Percentiles rank a stretch among this genome's conserved stretches.
Evolutionary conservation across 2,113 vertebrate genomes (phyloP).

Genomic region (Entelurus aequoreus): DNA sequence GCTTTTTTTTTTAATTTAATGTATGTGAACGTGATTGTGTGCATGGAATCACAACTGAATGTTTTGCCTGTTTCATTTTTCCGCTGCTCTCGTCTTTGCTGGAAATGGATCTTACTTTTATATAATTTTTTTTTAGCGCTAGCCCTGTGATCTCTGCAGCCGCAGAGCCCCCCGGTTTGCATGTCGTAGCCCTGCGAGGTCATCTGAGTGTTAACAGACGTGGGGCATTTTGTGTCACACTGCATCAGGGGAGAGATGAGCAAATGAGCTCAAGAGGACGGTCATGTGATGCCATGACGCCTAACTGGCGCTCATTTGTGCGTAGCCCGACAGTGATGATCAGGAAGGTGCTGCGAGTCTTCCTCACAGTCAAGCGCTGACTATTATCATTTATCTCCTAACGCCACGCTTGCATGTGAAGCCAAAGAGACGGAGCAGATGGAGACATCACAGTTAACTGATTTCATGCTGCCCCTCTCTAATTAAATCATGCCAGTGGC

Average conservation of each 20-base stretch:
- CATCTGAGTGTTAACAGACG: constrained; percentile 38
- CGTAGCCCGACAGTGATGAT: constrained; percentile 29
- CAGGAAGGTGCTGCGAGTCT: constrained; percentile 29
- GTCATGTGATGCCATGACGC: constrained; percentile 35
- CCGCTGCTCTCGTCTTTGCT: constrained; percentile 9
- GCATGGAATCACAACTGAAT: constrained; percentile 1
- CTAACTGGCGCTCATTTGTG: constrained; percentile 44
- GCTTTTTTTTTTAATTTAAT: background rate
- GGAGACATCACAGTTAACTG: constrained; percentile 40
- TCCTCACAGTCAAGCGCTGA: constrained; percentile 40
- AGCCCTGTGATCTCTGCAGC: constrained; percentile 15
- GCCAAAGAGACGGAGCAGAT: constrained; percentile 38
- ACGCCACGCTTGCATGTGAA: constrained; percentile 36
- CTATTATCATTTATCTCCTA: constrained; percentile 21
- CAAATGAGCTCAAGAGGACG: constrained; percentile 31
- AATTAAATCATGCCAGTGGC: constrained; percentile 25
- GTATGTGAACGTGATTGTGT: background rate
- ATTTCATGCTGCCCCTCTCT: constrained; percentile 31
- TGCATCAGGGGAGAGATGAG: constrained; percentile 44
- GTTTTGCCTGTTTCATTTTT: constrained; percentile 17
- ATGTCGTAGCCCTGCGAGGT: constrained; percentile 35
- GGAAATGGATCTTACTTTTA: constrained; percentile 3
- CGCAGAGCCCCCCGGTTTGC: constrained; percentile 29
- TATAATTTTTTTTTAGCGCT: background rate
- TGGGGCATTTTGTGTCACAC: constrained; percentile 52